A percentile compares a stretch with the other conserved stretches of the same genome.
Evolutionary conservation across 2,113 vertebrate genomes (phyloP).

Genomic region (Gadus macrocephalus): DNA sequence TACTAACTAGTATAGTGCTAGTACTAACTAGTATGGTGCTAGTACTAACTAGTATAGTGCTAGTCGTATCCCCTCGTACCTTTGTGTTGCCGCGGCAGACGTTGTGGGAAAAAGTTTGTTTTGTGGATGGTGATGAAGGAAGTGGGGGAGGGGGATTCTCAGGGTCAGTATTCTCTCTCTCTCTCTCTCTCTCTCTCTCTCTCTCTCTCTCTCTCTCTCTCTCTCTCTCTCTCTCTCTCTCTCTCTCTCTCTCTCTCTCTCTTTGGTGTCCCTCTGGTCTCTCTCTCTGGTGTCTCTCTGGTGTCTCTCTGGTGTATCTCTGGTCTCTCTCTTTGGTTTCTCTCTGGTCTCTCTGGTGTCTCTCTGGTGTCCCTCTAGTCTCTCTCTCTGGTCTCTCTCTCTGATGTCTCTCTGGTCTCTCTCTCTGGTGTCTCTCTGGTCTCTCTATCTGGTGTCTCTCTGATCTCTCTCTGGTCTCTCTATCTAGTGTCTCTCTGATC

Average conservation of each 20-base stretch:
- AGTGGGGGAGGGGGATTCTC: conserved; percentile 58
- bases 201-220: too few species aligned
- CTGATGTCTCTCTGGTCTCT: conserved; percentile 4
- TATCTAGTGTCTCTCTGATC: too few species aligned
- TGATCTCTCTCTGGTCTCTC: conserved; percentile 20
- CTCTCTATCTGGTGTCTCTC: too few species aligned
- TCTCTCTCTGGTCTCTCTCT: too few species aligned
- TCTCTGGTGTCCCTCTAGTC: too few species aligned
- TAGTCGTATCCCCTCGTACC: background rate
- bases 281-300: background rate
- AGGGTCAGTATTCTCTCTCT: conserved; percentile 16
- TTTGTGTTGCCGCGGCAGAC: conserved; percentile 15
- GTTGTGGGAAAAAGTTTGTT: conserved; percentile 60
- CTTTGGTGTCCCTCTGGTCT: conserved; percentile 2
- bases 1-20: too few species aligned
- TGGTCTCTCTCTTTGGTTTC: conserved; percentile 12
- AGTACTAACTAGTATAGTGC: background rate
- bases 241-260: too few species aligned
- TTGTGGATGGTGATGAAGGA: conserved; percentile 60
- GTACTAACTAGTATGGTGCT: too few species aligned
- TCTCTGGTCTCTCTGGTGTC: conserved; percentile 32
- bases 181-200: too few species aligned
- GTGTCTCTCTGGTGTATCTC: background rate
- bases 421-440: conserved; percentile 14
- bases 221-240: too few species aligned